A percentile compares a stretch with the other conserved stretches of the same genome.
These are phyloP conservation scores for Vipera latastei DNA, from an alignment of 2,797 vertebrate species.

Conservation along the genomic window DNA sequence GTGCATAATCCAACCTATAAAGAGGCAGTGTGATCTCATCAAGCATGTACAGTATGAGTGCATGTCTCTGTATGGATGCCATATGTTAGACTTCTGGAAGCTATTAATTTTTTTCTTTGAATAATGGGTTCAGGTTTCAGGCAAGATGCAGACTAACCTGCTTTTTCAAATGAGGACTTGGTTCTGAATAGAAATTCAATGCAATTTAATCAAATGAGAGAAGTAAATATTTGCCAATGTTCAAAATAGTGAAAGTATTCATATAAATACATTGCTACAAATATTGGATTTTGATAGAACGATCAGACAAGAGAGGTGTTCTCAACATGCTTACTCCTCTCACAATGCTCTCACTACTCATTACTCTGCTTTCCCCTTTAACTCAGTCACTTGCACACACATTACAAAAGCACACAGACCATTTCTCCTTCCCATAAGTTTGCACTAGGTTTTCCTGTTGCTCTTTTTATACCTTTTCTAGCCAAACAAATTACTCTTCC, in stretches of 20 bases:
- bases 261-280: neutral
- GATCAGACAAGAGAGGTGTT: conserved; percentile 39
- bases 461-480: neutral
- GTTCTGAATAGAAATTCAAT: conserved; percentile 35
- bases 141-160: conserved; percentile 55
- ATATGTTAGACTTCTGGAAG: conserved; percentile 60
- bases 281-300: conserved; percentile 51
- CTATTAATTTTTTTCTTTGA: conserved; percentile 63
- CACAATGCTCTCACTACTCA: neutral
- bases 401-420: neutral
- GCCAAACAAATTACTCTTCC: neutral
- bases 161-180: conserved; percentile 38
- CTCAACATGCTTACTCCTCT: neutral
- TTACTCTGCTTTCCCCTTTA: neutral
- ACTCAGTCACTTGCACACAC: neutral
- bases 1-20: conserved; percentile 49
- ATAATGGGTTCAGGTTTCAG: conserved; percentile 60
- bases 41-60: conserved; percentile 62
- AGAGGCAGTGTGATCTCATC: conserved; percentile 56
- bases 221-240: conserved; percentile 41
- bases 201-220: conserved; percentile 50
- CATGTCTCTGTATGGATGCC: conserved; percentile 55
- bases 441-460: neutral
- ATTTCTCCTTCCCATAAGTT: neutral
- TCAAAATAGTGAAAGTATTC: conserved; percentile 45